phyloP scores from a whole-genome alignment of 2,888 invertebrate genomes.

The Lasioglossum marginatum region DNA sequence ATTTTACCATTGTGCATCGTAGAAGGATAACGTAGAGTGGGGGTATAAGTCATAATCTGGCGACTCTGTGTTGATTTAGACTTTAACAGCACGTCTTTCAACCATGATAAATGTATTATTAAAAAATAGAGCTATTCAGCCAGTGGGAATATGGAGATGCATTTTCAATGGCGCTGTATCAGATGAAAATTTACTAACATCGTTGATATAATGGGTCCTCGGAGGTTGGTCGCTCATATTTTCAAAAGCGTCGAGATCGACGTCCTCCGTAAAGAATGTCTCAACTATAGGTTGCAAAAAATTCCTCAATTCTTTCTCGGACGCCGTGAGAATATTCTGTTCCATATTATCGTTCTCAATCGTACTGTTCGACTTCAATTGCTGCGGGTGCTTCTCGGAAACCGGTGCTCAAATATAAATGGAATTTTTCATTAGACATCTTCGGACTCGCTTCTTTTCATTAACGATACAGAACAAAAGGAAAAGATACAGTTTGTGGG shows the following conservation, averaged over 20 bases:
- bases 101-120: too few species aligned
- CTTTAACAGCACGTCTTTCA: too few species aligned
- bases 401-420: slow-evolving; percentile 34
- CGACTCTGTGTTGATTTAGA: too few species aligned
- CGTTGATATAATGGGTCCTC: slow-evolving; percentile 49
- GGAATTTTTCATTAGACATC: neutral
- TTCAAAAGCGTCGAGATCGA: slow-evolving; percentile 60
- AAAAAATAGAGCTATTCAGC: too few species aligned
- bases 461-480: neutral
- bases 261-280: slow-evolving; percentile 49
- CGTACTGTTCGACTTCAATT: neutral
- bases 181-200: slow-evolving; percentile 49
- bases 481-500: slow-evolving; percentile 29
- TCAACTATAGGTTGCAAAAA: slow-evolving; percentile 55
- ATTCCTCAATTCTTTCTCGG: slow-evolving; percentile 50
- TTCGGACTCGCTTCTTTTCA: neutral
- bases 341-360: neutral
- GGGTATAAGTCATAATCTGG: too few species aligned
- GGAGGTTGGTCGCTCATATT: slow-evolving; percentile 36
- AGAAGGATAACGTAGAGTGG: too few species aligned
- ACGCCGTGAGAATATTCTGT: slow-evolving; percentile 2
- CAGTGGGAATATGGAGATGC: too few species aligned
- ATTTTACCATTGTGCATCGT: too few species aligned
- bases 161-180: neutral
- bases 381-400: slow-evolving; percentile 30